Evolutionary conservation across 1,140 invertebrate genomes (phyloP), one percentile per base, ranked within the genome.

Genomic region (Zeugodacus cucurbitae): DNA sequence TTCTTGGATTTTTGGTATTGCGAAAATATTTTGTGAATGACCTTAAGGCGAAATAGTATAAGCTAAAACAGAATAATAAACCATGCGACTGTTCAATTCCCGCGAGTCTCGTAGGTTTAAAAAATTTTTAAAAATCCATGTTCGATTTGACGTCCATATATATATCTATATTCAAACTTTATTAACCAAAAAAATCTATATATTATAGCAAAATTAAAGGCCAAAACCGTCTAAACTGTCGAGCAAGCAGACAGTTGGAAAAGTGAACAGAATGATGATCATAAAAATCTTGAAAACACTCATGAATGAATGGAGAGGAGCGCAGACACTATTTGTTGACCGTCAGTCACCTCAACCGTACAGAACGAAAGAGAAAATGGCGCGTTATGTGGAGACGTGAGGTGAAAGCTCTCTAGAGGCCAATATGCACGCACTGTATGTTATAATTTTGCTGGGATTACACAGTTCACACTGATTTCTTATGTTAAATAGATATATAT

Each of bases 311-410:
- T n/a, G n/a, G n/a, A n/a, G 74, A 37, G n/a, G 48, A n/a, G 74
- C 74, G 41, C 44, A 82, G n/a, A 82, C 74, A 82, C 8, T 48
- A 82, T 82, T 48, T 82, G 74, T 82, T 82, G 74, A 82, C 41
- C 74, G 44, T 48, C 37, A 82, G 22, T 82, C 74, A 82, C 74
- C 74, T 82, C 44, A 48, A 82, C 29, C 29, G 74, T 48, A 82
- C 20, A 26, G 34, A 82, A 41, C 37, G 41, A 82, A 29, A 22
- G 74, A 82, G 48, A 78, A 82, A 82, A 48, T 82, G 37, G 41
- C 74, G 34, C 37, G 41, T 48, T 82, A 22, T 11, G 22, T 48
- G 41, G n/a, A 48, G 44, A 11, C 8, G 44, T 6, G 74, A 48
- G 26, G 41, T n/a, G 74, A n/a, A 26, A 26, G 74, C 7, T 82